Evolutionary conservation across 23 tunicate genomes (phyloP).

Genomic region (Trididemnum clinides): DNA sequence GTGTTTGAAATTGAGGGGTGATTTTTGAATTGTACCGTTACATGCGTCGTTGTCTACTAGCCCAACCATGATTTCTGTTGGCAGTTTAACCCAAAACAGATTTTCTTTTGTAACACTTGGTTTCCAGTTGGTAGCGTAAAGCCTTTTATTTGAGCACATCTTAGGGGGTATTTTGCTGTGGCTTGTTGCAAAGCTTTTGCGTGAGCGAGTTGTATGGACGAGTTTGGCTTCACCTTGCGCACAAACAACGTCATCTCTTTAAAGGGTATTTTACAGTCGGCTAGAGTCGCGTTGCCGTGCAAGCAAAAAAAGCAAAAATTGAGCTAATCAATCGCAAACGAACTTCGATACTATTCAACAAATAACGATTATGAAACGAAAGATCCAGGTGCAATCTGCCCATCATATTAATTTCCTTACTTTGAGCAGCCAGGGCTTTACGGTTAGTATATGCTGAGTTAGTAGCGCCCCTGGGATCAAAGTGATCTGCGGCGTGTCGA

Average conservation of each 20-base stretch:
- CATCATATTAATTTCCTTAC: neutral
- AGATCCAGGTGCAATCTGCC: conserved; percentile 38
- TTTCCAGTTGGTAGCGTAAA: no score
- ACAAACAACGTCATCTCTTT: conserved; percentile 6
- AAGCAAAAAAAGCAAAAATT: neutral
- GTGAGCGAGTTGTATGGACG: conserved; percentile 20
- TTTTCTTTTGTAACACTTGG: conserved; percentile 7
- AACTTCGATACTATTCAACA: conserved; percentile 20
- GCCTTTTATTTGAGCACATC: no score
- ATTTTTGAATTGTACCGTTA: no score
- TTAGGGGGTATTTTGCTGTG: no score
- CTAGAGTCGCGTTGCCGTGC: neutral
- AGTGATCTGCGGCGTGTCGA: conserved; percentile 2
- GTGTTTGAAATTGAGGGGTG: no score
- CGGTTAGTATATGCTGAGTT: conserved; percentile 2
- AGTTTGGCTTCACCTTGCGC: conserved; percentile 4
- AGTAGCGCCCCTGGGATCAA: neutral
- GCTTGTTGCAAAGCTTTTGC: conserved; percentile 16
- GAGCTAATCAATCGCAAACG: neutral
- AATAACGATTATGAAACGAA: conserved; percentile 7
- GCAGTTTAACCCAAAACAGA: conserved; percentile 19
- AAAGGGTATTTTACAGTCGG: neutral
- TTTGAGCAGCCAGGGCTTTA: conserved; percentile 17
- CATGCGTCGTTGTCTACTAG: no score
- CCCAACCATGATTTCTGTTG: no score